Evolutionary conservation across 2,888 invertebrate species (phyloP).

Genomic region (Willowsia nigromaculata): DNA sequence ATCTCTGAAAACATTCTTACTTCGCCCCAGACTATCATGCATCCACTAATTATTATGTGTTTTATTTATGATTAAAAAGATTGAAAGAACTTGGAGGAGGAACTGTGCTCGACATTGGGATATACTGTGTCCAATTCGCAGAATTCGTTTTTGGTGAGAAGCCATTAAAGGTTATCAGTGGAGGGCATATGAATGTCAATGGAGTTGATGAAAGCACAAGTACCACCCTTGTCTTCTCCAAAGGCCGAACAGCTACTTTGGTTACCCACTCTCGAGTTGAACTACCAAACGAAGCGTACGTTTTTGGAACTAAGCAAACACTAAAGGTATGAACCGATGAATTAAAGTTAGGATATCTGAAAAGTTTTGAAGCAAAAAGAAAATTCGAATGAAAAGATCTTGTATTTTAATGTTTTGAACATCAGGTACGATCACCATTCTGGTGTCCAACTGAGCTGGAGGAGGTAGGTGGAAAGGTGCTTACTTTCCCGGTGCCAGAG

Average conservation of each 20-base stretch:
- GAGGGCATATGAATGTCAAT: slow-evolving; percentile 86
- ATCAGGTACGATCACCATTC: slow-evolving; percentile 71
- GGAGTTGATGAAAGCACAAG: slow-evolving; percentile 87
- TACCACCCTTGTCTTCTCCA: slow-evolving; percentile 85
- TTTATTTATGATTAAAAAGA: slow-evolving; percentile 80
- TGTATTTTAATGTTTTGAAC: neutral
- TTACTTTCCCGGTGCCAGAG: slow-evolving; percentile 75
- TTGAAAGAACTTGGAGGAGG: slow-evolving; percentile 88
- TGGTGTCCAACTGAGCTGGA: slow-evolving; percentile 72
- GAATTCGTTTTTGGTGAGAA: slow-evolving; percentile 86
- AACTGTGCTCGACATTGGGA: slow-evolving; percentile 87
- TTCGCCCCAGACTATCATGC: too few relatives aligned
- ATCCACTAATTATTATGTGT: too few relatives aligned
- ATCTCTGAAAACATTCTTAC: too few relatives aligned
- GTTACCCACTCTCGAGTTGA: slow-evolving; percentile 82
- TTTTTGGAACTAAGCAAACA: slow-evolving; percentile 86
- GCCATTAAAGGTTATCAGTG: slow-evolving; percentile 85
- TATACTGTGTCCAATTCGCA: slow-evolving; percentile 88
- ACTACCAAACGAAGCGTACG: slow-evolving; percentile 85
- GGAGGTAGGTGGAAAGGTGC: slow-evolving; percentile 49
- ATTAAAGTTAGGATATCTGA: neutral
- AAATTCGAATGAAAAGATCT: neutral
- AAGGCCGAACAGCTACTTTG: slow-evolving; percentile 85
- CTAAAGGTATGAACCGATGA: slow-evolving; percentile 82
- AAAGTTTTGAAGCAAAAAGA: neutral